Percentiles rank a stretch among this genome's conserved stretches.
Conservation (phyloP, 2,797 vertebrate species). For the Thalassophryne amazonica region DNA sequence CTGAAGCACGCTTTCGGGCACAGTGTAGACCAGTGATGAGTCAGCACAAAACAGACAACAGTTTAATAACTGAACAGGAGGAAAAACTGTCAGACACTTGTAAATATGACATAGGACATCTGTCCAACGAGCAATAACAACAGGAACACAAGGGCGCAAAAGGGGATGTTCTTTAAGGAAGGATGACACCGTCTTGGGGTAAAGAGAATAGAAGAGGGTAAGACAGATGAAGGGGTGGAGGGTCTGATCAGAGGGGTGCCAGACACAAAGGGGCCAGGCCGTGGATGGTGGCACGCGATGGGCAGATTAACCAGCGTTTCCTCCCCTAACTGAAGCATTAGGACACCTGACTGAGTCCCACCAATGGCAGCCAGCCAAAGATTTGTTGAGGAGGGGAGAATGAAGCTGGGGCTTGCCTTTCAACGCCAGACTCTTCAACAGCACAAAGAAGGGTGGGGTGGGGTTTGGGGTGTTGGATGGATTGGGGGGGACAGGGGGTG, state of each 20-base stretch:
- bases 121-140: too few species aligned
- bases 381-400: slow-evolving; percentile 44
- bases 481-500: slow-evolving; percentile 26
- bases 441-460: slow-evolving; percentile 73
- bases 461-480: slow-evolving; percentile 20
- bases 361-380: slow-evolving; percentile 74
- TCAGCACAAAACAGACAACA: slow-evolving; percentile 42
- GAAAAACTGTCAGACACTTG: neutral
- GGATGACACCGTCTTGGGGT: slow-evolving; percentile 52
- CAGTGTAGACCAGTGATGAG: slow-evolving; percentile 32
- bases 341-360: slow-evolving; percentile 76
- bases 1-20: slow-evolving; percentile 6
- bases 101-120: neutral
- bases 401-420: slow-evolving; percentile 67
- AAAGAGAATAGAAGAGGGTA: slow-evolving; percentile 49
- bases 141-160: slow-evolving; percentile 26
- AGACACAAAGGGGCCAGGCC: slow-evolving; percentile 76
- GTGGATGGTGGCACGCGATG: slow-evolving; percentile 76
- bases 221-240: slow-evolving; percentile 72
- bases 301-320: slow-evolving; percentile 77
- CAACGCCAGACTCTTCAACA: slow-evolving; percentile 65
- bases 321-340: slow-evolving; percentile 77
- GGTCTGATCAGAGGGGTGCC: slow-evolving; percentile 73
- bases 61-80: neutral
- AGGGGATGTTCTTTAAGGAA: slow-evolving; percentile 44